A percentile compares a stretch with the other conserved stretches of the same genome.
These are phyloP conservation scores for Polydesmus complanatus DNA, from an alignment of 2,888 invertebrate species.

Conservation along the genomic window DNA sequence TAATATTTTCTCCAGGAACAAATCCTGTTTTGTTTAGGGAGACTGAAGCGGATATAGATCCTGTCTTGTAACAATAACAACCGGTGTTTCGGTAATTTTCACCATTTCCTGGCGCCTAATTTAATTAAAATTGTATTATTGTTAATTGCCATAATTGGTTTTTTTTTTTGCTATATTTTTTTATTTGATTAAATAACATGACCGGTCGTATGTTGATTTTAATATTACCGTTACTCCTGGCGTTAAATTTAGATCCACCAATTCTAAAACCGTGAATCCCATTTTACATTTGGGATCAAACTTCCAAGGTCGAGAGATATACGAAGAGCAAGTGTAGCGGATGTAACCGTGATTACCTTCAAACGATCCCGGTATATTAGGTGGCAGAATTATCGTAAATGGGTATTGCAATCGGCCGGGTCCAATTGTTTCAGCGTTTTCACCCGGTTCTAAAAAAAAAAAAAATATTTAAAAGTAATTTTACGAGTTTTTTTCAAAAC, in stretches of 20 bases:
- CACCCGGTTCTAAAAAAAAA: not conserved
- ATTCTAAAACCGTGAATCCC: not conserved
- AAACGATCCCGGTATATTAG: not conserved
- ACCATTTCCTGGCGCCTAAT: no score
- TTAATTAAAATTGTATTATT: no score
- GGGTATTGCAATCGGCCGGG: no score
- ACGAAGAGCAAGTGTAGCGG: not conserved
- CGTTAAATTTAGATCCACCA: not conserved
- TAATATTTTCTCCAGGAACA: not conserved
- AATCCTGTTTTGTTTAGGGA: not conserved
- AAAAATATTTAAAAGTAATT: no score
- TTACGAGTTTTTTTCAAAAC: no score
- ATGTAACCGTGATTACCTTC: not conserved
- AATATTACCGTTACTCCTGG: not conserved
- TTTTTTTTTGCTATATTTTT: no score
- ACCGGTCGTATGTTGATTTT: not conserved
- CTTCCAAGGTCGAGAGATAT: not conserved
- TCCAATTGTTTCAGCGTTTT: no score
- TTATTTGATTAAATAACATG: no score
- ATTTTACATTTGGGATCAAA: not conserved
- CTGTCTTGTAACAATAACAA: not conserved
- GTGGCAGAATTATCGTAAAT: not conserved
- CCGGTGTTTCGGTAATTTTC: no score
- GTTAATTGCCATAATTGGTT: no score
- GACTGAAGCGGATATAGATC: not conserved